Evolutionary conservation across 2,113 vertebrate genomes (phyloP).

Genomic region (Trichomycterus rosablanca): DNA sequence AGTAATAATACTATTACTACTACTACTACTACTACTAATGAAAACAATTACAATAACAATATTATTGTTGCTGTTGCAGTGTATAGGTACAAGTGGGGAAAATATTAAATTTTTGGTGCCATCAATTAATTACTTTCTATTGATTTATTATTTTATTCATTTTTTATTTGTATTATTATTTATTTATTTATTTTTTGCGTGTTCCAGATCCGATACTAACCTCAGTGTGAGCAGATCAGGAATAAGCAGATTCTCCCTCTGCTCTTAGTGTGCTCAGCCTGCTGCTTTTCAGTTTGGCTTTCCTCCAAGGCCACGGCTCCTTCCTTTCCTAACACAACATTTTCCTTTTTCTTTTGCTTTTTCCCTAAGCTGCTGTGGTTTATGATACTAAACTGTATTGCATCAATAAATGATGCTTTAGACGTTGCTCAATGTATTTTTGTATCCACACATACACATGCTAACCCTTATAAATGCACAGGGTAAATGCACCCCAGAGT

Average conservation of each 20-base stretch:
- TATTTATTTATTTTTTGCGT: too few relatives aligned
- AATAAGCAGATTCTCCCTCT: conserved; percentile 22
- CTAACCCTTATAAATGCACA: too few relatives aligned
- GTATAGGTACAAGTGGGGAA: too few relatives aligned
- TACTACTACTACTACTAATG: too few relatives aligned
- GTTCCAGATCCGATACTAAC: conserved; percentile 33
- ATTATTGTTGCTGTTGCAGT: too few relatives aligned
- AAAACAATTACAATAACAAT: too few relatives aligned
- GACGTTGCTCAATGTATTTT: not conserved
- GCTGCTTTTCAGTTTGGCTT: conserved; percentile 18
- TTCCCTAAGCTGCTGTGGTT: conserved; percentile 2
- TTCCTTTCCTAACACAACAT: not conserved
- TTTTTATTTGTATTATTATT: too few relatives aligned
- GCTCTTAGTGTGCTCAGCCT: conserved; percentile 23
- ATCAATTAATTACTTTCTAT: not conserved
- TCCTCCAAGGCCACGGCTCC: not conserved
- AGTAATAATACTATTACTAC: too few relatives aligned
- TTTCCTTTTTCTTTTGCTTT: not conserved
- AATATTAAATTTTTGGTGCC: too few relatives aligned
- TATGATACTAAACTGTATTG: conserved; percentile 6
- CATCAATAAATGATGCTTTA: conserved; percentile 4
- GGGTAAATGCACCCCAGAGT: too few relatives aligned
- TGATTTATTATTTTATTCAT: not conserved
- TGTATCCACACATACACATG: too few relatives aligned
- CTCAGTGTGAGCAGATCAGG: conserved; percentile 2